Evolutionary conservation across 1,140 invertebrate species (phyloP).

Genomic region (Cydia splendana): DNA sequence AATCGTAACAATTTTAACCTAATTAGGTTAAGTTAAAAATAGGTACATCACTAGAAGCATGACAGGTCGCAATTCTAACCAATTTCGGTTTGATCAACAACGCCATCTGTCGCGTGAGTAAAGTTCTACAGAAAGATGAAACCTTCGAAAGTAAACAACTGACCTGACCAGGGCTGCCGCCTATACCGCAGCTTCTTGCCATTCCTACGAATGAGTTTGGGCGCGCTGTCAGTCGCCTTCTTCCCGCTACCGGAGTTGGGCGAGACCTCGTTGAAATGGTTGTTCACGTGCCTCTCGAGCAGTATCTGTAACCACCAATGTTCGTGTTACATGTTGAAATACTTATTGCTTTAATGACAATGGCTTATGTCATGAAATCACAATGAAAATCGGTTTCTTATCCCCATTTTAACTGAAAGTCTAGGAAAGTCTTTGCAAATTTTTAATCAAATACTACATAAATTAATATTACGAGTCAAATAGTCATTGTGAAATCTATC

Average conservation of each 20-base stretch:
- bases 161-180: slow-evolving; percentile 91
- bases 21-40: too few species aligned
- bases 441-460: too few species aligned
- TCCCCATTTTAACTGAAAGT: not conserved
- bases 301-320: slow-evolving; percentile 83
- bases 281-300: slow-evolving; percentile 95
- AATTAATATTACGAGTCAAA: not conserved
- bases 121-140: slow-evolving; percentile 8
- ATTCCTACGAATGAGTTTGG: slow-evolving; percentile 90
- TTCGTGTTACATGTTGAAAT: slow-evolving; percentile 28
- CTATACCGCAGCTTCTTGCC: slow-evolving; percentile 91
- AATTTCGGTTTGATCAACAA: too few species aligned
- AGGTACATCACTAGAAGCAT: too few species aligned
- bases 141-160: slow-evolving; percentile 41
- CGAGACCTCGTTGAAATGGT: slow-evolving; percentile 89
- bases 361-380: not conserved
- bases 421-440: too few species aligned
- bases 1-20: too few species aligned
- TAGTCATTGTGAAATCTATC: slow-evolving; percentile 1
- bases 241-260: slow-evolving; percentile 79
- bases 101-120: not conserved
- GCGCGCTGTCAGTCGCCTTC: slow-evolving; percentile 82
- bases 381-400: not conserved
- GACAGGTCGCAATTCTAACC: too few species aligned
- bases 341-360: not conserved